Evolutionary conservation across 2,113 vertebrate genomes (phyloP), one percentile per base, ranked within the genome.

Genomic region (Numenius arquata): DNA sequence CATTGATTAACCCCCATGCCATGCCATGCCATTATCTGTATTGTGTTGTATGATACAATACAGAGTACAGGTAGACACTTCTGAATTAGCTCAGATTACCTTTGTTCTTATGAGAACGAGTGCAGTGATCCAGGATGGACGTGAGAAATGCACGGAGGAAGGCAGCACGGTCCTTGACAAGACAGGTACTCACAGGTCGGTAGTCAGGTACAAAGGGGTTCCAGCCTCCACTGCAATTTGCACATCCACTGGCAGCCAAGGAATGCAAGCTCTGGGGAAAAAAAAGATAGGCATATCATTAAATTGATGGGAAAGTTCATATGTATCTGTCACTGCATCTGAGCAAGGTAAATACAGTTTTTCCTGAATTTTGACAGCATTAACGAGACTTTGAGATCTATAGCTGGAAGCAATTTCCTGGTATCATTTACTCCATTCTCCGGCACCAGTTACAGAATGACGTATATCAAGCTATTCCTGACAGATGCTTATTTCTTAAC

Each of bases 321-420:
- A 47, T 55, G 18, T 45, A 75, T 40, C 56, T 95, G 81, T 61
- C 84, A 93, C 25, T 73, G 36, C 50, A 71, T 30, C 70, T 61
- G 25, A 84, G 48, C 32, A 52, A 83, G 86, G 45, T 65, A 95
- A 92, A 90, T 53, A 90, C 13, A 80, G 13, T 19, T 62, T 88
- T 77, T 91, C 71, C 67, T 88, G 62, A 76, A 73, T 81, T 94
- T 62, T 93, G 78, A 93, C 74, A 92, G 87, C 70, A 79, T 78
- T 75, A 87, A 71, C 9, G 56, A 83, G 67, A 76, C 27, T 50
- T 23, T 41, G 53, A 90, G 29, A 56, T 74, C 59, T 71, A 47
- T 47, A 84, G 76, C 89, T 95, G 65, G 59, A 93, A 95, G 75
- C 55, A 52, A 81, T 95, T 93, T 85, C 61, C 63, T 80, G 27